Evolutionary conservation across 2,797 vertebrate species (phyloP).

Genomic region (Schizopygopsis pylzovi): DNA sequence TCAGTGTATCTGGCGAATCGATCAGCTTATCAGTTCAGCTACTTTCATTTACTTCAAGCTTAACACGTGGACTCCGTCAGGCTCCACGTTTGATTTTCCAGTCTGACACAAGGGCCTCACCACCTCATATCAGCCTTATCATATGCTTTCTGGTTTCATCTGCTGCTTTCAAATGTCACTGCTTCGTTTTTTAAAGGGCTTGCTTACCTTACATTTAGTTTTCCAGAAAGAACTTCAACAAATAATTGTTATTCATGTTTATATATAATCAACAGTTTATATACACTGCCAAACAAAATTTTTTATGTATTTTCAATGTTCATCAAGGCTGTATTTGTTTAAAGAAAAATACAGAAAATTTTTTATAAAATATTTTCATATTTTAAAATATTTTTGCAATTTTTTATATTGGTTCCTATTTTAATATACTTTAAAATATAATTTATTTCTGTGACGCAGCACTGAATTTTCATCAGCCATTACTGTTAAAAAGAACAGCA

Average conservation of each 20-base stretch:
- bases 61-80: slow-evolving; percentile 56
- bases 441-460: no score
- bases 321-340: no score
- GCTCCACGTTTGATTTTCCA: slow-evolving; percentile 50
- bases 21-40: slow-evolving; percentile 66
- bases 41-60: slow-evolving; percentile 59
- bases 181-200: slow-evolving; percentile 13
- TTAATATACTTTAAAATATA: no score
- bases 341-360: no score
- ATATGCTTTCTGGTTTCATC: slow-evolving; percentile 50
- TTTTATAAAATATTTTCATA: no score
- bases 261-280: not conserved
- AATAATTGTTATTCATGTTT: not conserved
- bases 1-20: slow-evolving; percentile 69
- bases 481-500: not conserved
- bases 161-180: slow-evolving; percentile 48
- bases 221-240: not conserved
- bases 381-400: no score
- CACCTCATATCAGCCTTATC: slow-evolving; percentile 48
- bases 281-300: not conserved
- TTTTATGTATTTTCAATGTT: not conserved
- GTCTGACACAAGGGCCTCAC: slow-evolving; percentile 19
- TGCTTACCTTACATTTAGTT: slow-evolving; percentile 1
- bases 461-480: no score
- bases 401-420: no score